Evolutionary conservation across 1,140 invertebrate genomes (phyloP).

Genomic region (Eciton burchellii): DNA sequence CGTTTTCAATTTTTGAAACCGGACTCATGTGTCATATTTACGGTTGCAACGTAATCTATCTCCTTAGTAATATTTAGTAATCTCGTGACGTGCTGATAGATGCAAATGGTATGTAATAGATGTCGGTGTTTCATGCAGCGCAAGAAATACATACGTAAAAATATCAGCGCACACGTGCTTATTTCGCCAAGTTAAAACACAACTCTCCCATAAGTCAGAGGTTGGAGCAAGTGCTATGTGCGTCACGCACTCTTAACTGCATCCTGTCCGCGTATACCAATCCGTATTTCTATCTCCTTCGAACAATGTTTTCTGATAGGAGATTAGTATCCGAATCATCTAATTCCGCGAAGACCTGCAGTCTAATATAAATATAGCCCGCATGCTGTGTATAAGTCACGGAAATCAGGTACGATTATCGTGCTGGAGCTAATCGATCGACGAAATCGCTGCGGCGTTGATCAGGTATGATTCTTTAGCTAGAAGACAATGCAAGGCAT

Average conservation of each 20-base stretch:
- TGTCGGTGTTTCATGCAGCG: slow-evolving; percentile 26
- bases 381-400: slow-evolving; percentile 7
- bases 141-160: slow-evolving; percentile 10
- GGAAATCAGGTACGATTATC: background rate
- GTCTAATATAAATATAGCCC: slow-evolving; percentile 4
- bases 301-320: slow-evolving; percentile 53
- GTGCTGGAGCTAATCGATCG: too few relatives aligned
- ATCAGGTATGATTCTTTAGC: too few relatives aligned
- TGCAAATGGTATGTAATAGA: slow-evolving; percentile 27
- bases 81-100: slow-evolving; percentile 28
- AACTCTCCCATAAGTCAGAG: slow-evolving; percentile 52
- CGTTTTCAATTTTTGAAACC: background rate
- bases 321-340: slow-evolving; percentile 40
- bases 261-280: slow-evolving; percentile 39
- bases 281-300: slow-evolving; percentile 51
- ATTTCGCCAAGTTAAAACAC: slow-evolving; percentile 39
- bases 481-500: background rate
- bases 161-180: slow-evolving; percentile 36
- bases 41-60: background rate
- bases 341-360: slow-evolving; percentile 37
- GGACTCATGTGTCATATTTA: background rate
- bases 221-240: slow-evolving; percentile 51
- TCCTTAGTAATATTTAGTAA: background rate
- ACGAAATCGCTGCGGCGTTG: too few relatives aligned
- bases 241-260: slow-evolving; percentile 62